These are phyloP conservation scores for Platycercus adscitus DNA, from an alignment of 2,113 vertebrate species.

Conservation along the genomic window DNA sequence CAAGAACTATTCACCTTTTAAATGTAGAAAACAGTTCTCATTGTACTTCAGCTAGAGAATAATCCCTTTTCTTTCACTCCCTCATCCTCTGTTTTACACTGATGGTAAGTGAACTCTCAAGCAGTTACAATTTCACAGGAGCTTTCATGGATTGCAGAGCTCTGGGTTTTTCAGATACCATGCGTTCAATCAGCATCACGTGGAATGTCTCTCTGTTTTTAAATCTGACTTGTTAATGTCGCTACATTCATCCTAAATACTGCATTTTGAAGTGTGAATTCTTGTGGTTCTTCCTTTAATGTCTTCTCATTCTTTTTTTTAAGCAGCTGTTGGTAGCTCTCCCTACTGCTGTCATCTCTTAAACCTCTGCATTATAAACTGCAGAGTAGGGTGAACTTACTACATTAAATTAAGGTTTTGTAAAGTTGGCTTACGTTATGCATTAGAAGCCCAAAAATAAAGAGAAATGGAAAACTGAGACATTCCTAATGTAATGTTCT, in stretches of 20 bases:
- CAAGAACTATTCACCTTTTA: conserved; percentile 65
- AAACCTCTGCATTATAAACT: conserved; percentile 42
- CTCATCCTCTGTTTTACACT: conserved; percentile 28
- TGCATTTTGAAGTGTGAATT: conserved; percentile 33
- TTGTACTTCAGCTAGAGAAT: conserved; percentile 60
- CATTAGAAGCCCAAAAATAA: not conserved
- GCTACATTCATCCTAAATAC: conserved; percentile 1
- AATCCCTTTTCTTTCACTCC: conserved; percentile 58
- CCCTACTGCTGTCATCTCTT: conserved; percentile 10
- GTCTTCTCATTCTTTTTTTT: conserved; percentile 7
- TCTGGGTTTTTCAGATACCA: conserved; percentile 41
- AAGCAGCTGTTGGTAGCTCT: conserved; percentile 50
- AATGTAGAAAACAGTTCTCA: conserved; percentile 60
- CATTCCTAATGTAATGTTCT: not conserved
- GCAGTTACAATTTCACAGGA: conserved; percentile 51
- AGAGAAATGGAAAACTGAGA: not conserved
- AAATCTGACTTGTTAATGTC: conserved; percentile 26
- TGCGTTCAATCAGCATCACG: not conserved
- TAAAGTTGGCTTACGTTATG: not conserved
- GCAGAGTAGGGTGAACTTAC: not conserved
- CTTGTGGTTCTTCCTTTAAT: conserved; percentile 26
- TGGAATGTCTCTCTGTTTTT: conserved; percentile 38
- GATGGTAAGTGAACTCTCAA: conserved; percentile 61
- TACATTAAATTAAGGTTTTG: not conserved
- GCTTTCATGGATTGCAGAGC: conserved; percentile 36